Percentiles rank a stretch among this genome's conserved stretches.
These are phyloP conservation scores for Panagrolaimus sp. DNA, from an alignment of 1,140 invertebrate genomes.

Conservation along the genomic window DNA sequence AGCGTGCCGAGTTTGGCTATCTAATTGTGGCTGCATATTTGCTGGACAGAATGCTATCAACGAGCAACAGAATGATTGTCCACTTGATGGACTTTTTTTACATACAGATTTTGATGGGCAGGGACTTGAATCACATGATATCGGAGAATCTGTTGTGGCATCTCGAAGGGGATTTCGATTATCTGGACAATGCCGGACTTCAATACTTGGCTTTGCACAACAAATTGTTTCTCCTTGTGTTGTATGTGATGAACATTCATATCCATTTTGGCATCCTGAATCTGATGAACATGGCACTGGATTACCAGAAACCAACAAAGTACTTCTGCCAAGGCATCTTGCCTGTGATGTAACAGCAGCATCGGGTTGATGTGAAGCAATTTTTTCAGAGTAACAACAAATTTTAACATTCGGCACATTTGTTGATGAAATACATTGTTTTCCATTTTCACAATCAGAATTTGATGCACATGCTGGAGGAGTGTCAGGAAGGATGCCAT, in stretches of 20 bases:
- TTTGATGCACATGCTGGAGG: not conserved
- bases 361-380: not conserved
- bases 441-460: not conserved
- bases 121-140: not conserved
- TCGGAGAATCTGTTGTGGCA: not conserved
- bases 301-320: not conserved
- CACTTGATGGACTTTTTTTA: not conserved
- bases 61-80: not conserved
- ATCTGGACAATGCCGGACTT: not conserved
- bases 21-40: not conserved
- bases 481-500: not conserved
- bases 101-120: not conserved
- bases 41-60: not conserved
- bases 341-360: not conserved
- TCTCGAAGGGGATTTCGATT: slow-evolving; percentile 2
- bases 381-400: not conserved
- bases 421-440: not conserved
- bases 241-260: not conserved
- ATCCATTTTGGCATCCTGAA: not conserved
- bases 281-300: not conserved
- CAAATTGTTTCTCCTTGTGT: not conserved
- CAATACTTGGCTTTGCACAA: not conserved
- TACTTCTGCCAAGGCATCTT: not conserved
- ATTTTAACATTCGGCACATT: not conserved
- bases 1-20: not conserved